Percentiles rank a stretch among this genome's conserved stretches.
Conservation (phyloP, 2,888 invertebrate species). For the Priocnemis perturbator region DNA sequence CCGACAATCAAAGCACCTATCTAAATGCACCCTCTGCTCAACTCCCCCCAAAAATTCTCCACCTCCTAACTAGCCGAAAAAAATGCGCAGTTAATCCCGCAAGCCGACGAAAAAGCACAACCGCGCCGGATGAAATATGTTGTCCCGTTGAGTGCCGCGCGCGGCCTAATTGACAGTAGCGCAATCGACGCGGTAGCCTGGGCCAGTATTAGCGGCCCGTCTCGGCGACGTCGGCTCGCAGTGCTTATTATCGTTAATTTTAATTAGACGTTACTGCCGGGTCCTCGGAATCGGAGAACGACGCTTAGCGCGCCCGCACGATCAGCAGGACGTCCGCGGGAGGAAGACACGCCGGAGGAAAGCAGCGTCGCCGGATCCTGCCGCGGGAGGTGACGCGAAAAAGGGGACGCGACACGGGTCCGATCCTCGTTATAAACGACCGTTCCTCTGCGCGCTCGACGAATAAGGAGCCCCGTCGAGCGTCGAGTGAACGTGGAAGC, state of each 20-base stretch:
- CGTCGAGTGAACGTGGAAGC: slow-evolving; percentile 54
- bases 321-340: slow-evolving; percentile 53
- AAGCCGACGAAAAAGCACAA: background rate
- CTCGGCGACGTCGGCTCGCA: slow-evolving; percentile 39
- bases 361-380: slow-evolving; percentile 10
- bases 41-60: too few relatives aligned
- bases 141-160: slow-evolving; percentile 14
- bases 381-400: slow-evolving; percentile 50
- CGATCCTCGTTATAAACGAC: slow-evolving; percentile 58
- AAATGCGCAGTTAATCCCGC: background rate
- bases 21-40: too few relatives aligned
- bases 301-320: slow-evolving; percentile 47
- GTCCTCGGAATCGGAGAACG: slow-evolving; percentile 40
- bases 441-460: slow-evolving; percentile 33
- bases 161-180: slow-evolving; percentile 66
- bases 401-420: slow-evolving; percentile 37
- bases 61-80: too few relatives aligned
- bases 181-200: slow-evolving; percentile 50
- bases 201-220: slow-evolving; percentile 13
- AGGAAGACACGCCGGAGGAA: background rate
- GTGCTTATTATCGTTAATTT: slow-evolving; percentile 70
- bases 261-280: slow-evolving; percentile 66
- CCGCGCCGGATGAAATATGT: slow-evolving; percentile 28
- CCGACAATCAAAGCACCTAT: too few relatives aligned
- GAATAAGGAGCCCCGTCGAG: slow-evolving; percentile 59